These are phyloP conservation scores for Pygocentrus nattereri DNA, from an alignment of 2,797 vertebrate genomes.

Conservation along the genomic window DNA sequence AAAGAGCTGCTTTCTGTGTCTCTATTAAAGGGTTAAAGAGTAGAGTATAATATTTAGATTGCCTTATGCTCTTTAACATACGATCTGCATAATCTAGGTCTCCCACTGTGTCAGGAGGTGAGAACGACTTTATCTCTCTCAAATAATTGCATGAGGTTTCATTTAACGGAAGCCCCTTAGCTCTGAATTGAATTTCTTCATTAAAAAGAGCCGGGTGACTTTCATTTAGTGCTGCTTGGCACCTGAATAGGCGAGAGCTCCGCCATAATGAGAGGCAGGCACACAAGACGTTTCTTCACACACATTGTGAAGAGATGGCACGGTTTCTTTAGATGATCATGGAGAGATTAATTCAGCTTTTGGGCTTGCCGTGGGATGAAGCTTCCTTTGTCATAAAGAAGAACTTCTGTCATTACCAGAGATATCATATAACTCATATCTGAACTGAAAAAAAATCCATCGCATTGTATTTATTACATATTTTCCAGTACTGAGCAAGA, in stretches of 20 bases:
- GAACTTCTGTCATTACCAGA: background rate
- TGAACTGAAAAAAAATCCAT: background rate
- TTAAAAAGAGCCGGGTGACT: conserved; percentile 50
- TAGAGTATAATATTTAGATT: background rate
- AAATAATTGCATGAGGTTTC: conserved; percentile 49
- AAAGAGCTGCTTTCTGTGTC: background rate
- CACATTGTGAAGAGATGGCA: conserved; percentile 17
- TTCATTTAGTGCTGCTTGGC: conserved; percentile 42
- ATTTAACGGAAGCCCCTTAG: conserved; percentile 50
- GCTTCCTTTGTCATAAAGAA: conserved; percentile 18
- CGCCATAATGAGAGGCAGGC: conserved; percentile 39
- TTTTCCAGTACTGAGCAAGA: background rate
- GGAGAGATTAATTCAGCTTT: conserved; percentile 43
- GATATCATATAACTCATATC: conserved; percentile 8
- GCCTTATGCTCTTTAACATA: conserved; percentile 4
- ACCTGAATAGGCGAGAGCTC: conserved; percentile 23
- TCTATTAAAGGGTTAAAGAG: background rate
- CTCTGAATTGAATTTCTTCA: conserved; percentile 49
- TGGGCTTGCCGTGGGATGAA: background rate
- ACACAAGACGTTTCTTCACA: conserved; percentile 29
- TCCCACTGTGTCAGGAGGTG: conserved; percentile 21
- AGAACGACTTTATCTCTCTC: conserved; percentile 20
- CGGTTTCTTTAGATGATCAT: conserved; percentile 38
- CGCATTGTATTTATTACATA: conserved; percentile 7
- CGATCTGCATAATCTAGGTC: conserved; percentile 11